Evolutionary conservation across 1,140 invertebrate genomes (phyloP), one percentile per base, ranked within the genome.

Genomic region (Hormaphis cornu): DNA sequence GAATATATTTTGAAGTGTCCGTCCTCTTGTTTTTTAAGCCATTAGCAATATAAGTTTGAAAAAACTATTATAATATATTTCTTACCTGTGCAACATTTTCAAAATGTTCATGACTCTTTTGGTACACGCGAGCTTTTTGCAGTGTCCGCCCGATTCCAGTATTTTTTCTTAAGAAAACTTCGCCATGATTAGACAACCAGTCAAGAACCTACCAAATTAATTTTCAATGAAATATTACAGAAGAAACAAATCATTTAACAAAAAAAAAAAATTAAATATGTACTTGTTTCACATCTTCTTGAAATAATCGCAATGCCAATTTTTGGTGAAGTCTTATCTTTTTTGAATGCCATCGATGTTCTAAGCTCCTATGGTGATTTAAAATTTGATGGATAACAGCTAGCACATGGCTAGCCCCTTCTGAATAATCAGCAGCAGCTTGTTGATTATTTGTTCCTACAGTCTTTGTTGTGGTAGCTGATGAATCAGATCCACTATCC

Each of bases 141-240:
- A 97, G 81, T 81, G 94, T 97, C 72, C 93, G 84, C 50, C 97
- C 97, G 70, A 99, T 93, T 14, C 93, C 92, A 6, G 90, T 92
- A 78, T 98, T 98, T 78, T 98, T 98, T 73, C 89, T 84, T 30
- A 99, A 84, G 77, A 98, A 99, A 3, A 97, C 94, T 82, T 98
- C 95, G n/a, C 97, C 97, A 77, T 99, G 96, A 76, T 97, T 96
- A 66, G 95, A 89, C 54, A 99, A 77, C 96, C 96, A 99, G 75
- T 98, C 94, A 54, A 98, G 80, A 35, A 98, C 95, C 88, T 91
- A 75, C 37, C 79, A 78, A 71, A 73, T 72, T 72, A 61, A 69
- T 46, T 46, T 24, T 9, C 2, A 20, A 52, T 9, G 28, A 20
- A 14, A 12, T 22, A 52, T 24, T 16, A 14, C 0, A 20, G 3